These are phyloP conservation scores for Athrips mouffetella DNA, from an alignment of 2,888 invertebrate genomes.

Conservation along the genomic window DNA sequence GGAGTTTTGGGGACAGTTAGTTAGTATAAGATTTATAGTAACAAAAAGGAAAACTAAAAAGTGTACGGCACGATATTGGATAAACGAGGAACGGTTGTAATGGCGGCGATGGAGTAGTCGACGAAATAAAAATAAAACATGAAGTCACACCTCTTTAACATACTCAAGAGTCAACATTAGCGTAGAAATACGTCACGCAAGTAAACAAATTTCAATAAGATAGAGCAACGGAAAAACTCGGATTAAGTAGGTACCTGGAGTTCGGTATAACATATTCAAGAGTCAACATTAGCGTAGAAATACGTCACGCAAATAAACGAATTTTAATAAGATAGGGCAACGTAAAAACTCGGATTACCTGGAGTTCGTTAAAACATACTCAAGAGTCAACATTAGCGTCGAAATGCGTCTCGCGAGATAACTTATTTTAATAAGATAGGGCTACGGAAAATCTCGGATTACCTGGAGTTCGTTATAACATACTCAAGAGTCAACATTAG, in stretches of 20 bases:
- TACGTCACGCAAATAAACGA: slow-evolving; percentile 11
- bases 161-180: not conserved
- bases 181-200: slow-evolving; percentile 11
- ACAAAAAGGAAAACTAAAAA: too few species aligned
- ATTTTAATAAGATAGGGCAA: not conserved
- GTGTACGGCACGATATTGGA: too few species aligned
- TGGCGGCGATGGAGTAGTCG: too few species aligned
- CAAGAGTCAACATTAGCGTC: not conserved
- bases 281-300: slow-evolving; percentile 1
- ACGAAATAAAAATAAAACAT: too few species aligned
- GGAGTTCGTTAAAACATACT: not conserved
- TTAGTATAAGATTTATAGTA: too few species aligned
- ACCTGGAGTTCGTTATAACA: not conserved
- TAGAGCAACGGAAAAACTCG: slow-evolving; percentile 1
- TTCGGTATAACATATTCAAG: not conserved
- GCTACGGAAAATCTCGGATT: not conserved
- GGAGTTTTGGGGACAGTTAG: too few species aligned
- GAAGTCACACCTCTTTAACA: not conserved
- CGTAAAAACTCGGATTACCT: slow-evolving; percentile 5
- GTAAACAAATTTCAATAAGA: not conserved
- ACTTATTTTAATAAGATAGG: not conserved
- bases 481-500: not conserved
- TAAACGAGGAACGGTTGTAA: too few species aligned
- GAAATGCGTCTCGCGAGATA: slow-evolving; percentile 10
- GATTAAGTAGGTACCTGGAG: not conserved